Percentiles rank a stretch among this genome's conserved stretches.
Evolutionary conservation across 2,113 vertebrate genomes (phyloP).

Genomic region (Gymnogyps californianus): DNA sequence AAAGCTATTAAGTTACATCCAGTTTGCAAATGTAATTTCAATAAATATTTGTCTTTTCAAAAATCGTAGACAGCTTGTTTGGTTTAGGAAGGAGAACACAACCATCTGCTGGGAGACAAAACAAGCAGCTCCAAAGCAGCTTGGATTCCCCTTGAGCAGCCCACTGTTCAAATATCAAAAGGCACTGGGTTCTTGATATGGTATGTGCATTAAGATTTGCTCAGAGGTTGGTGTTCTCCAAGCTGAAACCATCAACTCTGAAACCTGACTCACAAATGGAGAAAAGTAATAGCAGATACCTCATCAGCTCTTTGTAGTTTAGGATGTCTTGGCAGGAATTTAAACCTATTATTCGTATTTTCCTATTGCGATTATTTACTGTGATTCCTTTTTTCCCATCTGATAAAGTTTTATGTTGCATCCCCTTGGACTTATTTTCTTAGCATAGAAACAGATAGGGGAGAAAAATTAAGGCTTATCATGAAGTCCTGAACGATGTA

Average conservation of each 20-base stretch:
- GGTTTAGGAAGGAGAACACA: constrained; percentile 48
- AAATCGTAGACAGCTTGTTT: constrained; percentile 54
- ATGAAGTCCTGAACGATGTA: not conserved
- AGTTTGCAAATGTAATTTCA: constrained; percentile 50
- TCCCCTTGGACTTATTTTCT: not conserved
- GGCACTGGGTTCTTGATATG: not conserved
- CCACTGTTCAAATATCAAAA: constrained; percentile 16
- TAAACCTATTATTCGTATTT: not conserved
- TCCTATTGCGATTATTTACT: not conserved
- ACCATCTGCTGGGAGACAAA: constrained; percentile 60
- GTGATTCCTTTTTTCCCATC: not conserved
- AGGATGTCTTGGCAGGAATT: not conserved
- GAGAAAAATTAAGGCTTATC: not conserved
- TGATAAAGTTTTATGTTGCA: not conserved
- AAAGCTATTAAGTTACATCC: constrained; percentile 49
- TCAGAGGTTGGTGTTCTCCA: not conserved
- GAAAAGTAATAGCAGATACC: not conserved
- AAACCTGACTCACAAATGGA: not conserved
- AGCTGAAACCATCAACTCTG: not conserved
- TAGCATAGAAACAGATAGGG: not conserved
- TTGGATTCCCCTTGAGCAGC: constrained; percentile 6
- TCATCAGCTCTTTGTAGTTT: not conserved
- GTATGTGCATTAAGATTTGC: not conserved
- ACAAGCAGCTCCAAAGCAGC: constrained; percentile 53
- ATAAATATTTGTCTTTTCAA: constrained; percentile 68